Percentiles rank a stretch among this genome's conserved stretches.
Evolutionary conservation across 2,888 invertebrate species (phyloP).

Genomic region (Eledona agricola): DNA sequence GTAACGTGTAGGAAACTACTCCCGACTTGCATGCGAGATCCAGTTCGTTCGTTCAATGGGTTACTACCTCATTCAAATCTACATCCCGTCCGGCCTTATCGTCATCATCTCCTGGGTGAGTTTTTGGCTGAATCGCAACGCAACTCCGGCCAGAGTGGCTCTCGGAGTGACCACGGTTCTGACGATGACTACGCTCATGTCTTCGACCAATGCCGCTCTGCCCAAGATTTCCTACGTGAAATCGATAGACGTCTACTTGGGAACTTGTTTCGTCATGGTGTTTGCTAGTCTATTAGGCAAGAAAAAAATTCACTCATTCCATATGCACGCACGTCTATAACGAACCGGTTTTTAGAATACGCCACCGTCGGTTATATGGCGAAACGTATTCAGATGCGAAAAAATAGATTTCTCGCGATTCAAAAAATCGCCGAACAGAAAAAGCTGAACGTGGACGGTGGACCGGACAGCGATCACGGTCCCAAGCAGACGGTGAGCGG

Average conservation of each 20-base stretch:
- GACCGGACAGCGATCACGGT: constrained; percentile 76
- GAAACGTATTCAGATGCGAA: constrained; percentile 95
- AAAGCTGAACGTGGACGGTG: constrained; percentile 84
- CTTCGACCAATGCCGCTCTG: constrained; percentile 93
- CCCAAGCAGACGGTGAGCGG: constrained; percentile 80
- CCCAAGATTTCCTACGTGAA: constrained; percentile 99
- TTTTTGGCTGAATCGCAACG: constrained; percentile 95
- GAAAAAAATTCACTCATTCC: constrained; percentile 45
- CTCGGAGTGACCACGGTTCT: constrained; percentile 95
- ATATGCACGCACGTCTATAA: no score
- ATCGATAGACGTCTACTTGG: constrained; percentile 96
- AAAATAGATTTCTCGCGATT: constrained; percentile 88
- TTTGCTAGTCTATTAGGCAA: constrained; percentile 96
- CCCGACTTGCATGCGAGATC: constrained; percentile 94
- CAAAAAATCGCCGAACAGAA: constrained; percentile 94
- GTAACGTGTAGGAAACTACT: constrained; percentile 86
- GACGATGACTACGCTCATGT: constrained; percentile 98
- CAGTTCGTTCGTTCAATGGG: constrained; percentile 98
- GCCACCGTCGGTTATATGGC: constrained; percentile 98
- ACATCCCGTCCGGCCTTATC: constrained; percentile 96
- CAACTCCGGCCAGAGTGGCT: constrained; percentile 92
- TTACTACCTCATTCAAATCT: constrained; percentile 98
- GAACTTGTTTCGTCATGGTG: constrained; percentile 99
- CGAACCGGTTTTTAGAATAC: constrained; percentile 78
- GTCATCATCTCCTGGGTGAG: constrained; percentile 98